A percentile compares a stretch with the other conserved stretches of the same genome.
Evolutionary conservation across 2,888 invertebrate species (phyloP).

Genomic region (Oxyscelio sp.): DNA sequence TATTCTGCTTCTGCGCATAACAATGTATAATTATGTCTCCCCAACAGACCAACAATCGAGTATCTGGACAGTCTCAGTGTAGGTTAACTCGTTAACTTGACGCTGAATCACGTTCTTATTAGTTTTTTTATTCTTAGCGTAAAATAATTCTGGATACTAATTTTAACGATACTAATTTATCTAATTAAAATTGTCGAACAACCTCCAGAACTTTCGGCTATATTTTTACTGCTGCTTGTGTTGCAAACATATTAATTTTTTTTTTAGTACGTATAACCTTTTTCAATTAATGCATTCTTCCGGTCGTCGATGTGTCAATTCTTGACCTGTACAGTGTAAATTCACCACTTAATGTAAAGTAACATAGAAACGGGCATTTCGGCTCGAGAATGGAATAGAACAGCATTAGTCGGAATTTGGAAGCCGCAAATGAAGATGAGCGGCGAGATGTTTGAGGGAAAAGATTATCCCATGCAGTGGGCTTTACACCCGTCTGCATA

Average conservation of each 20-base stretch:
- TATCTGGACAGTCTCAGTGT: background rate
- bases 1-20: no score
- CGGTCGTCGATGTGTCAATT: constrained; percentile 45
- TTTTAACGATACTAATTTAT: constrained; percentile 5
- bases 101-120: constrained; percentile 2
- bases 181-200: background rate
- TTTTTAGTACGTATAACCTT: constrained; percentile 29
- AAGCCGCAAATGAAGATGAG: constrained; percentile 85
- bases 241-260: no score
- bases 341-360: constrained; percentile 40
- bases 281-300: constrained; percentile 48
- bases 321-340: no score
- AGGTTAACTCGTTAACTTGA: constrained; percentile 38
- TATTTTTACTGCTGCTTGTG: no score
- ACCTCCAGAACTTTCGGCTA: no score
- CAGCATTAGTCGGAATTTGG: background rate
- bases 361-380: constrained; percentile 4
- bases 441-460: constrained; percentile 89
- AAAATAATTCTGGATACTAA: constrained; percentile 5
- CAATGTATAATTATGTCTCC: no score
- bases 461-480: constrained; percentile 93
- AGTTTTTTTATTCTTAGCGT: constrained; percentile 32
- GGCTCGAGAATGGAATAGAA: constrained; percentile 37
- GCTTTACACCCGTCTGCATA: constrained; percentile 94
- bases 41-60: no score